Conservation (phyloP, 2,888 invertebrate genomes). For the Rhagium mordax region DNA sequence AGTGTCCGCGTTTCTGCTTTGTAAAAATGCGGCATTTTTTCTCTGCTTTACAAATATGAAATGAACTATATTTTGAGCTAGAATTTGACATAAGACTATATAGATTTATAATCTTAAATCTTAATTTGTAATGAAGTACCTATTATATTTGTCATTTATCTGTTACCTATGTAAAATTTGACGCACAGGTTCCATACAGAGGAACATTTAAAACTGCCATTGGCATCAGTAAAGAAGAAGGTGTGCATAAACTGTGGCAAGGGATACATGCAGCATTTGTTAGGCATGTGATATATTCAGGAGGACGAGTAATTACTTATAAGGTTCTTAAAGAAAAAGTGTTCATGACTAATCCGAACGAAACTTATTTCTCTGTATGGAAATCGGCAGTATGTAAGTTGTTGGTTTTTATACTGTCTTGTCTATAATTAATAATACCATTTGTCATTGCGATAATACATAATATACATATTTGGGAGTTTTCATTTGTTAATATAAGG, state of each 20-base stretch:
- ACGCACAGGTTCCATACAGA: conserved; percentile 80
- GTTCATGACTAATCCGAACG: conserved; percentile 76
- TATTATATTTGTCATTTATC: not conserved
- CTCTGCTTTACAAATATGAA: too few relatives aligned
- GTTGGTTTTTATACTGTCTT: not conserved
- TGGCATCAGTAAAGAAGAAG: conserved; percentile 90
- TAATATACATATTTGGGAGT: too few relatives aligned
- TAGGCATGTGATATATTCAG: conserved; percentile 88
- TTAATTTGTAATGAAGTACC: too few relatives aligned
- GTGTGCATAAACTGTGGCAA: conserved; percentile 86
- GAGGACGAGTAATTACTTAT: conserved; percentile 89
- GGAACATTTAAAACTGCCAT: conserved; percentile 88
- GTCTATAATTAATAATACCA: too few relatives aligned
- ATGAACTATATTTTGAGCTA: too few relatives aligned
- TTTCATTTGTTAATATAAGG: too few relatives aligned
- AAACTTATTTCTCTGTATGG: conserved; percentile 80
- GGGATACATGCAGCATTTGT: conserved; percentile 92
- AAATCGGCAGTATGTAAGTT: conserved; percentile 75
- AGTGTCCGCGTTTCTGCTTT: too few relatives aligned
- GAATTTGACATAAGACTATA: too few relatives aligned
- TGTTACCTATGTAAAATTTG: conserved; percentile 50
- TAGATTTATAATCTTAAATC: too few relatives aligned
- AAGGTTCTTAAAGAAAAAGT: conserved; percentile 83
- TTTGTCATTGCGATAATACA: too few relatives aligned
- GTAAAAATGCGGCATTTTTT: too few relatives aligned